A percentile compares a stretch with the other conserved stretches of the same genome.
Evolutionary conservation across 2,888 invertebrate genomes (phyloP).

Genomic region (Agrypnus murinus): DNA sequence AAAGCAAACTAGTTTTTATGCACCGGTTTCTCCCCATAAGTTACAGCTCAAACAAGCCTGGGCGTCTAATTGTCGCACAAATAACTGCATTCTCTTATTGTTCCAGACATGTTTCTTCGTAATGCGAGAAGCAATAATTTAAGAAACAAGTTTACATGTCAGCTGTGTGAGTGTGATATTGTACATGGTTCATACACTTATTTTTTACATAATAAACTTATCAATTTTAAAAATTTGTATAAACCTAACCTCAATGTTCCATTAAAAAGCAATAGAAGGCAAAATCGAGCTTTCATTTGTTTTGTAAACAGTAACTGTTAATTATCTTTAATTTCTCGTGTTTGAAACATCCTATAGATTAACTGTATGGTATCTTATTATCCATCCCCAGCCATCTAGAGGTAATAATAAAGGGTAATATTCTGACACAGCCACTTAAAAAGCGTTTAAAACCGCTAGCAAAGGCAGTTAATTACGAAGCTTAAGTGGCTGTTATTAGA

Average conservation of each 20-base stretch:
- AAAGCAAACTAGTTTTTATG: constrained; percentile 55
- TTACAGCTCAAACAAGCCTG: constrained; percentile 50
- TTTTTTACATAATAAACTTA: neutral
- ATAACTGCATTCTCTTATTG: constrained; percentile 51
- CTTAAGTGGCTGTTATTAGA: constrained; percentile 27
- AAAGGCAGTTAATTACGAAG: constrained; percentile 19
- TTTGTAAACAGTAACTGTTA: too few species aligned
- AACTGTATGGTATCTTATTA: neutral
- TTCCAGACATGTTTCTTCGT: constrained; percentile 50
- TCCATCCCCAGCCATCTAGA: neutral
- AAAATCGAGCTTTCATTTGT: too few species aligned
- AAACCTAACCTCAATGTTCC: too few species aligned
- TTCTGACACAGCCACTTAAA: constrained; percentile 12
- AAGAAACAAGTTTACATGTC: constrained; percentile 44
- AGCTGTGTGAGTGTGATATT: constrained; percentile 33
- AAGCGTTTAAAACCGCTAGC: constrained; percentile 24
- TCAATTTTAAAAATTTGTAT: too few species aligned
- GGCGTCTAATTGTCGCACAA: constrained; percentile 54
- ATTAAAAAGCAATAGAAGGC: too few species aligned
- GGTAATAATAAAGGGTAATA: constrained; percentile 14
- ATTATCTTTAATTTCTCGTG: too few species aligned
- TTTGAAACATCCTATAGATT: too few species aligned
- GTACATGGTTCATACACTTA: constrained; percentile 8
- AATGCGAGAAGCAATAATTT: constrained; percentile 49
- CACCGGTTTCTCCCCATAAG: constrained; percentile 51